A percentile compares a stretch with the other conserved stretches of the same genome.
Evolutionary conservation across 1,140 invertebrate species (phyloP).

Genomic region (Drosophila novamexicana): DNA sequence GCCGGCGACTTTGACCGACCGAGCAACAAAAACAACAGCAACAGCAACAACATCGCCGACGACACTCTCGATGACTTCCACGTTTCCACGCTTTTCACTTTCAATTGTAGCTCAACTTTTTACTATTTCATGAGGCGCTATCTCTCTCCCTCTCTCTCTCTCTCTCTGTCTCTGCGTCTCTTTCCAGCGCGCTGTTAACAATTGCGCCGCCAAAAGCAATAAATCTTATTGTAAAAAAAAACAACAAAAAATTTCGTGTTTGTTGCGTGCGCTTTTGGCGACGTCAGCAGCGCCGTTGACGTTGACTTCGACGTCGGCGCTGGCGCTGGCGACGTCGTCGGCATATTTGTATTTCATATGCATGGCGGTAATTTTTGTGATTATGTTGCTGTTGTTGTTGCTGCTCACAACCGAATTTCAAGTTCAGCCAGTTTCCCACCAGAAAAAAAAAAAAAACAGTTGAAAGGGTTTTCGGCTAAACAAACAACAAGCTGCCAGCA

Average conservation of each 20-base stretch:
- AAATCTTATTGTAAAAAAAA: slow-evolving; percentile 65
- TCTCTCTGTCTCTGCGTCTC: neutral
- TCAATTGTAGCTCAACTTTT: slow-evolving; percentile 83
- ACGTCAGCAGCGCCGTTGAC: slow-evolving; percentile 11
- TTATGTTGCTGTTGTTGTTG: slow-evolving; percentile 66
- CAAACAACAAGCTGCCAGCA: slow-evolving; percentile 40
- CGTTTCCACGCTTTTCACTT: slow-evolving; percentile 84
- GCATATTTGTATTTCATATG: slow-evolving; percentile 81
- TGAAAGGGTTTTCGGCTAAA: slow-evolving; percentile 72
- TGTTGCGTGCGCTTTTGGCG: slow-evolving; percentile 68
- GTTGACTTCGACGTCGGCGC: neutral
- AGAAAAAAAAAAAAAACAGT: slow-evolving; percentile 32
- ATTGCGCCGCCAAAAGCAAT: slow-evolving; percentile 78
- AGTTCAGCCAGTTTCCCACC: slow-evolving; percentile 77
- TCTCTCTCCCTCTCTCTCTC: slow-evolving; percentile 26
- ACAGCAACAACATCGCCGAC: slow-evolving; percentile 29
- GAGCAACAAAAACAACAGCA: slow-evolving; percentile 26
- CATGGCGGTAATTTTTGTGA: slow-evolving; percentile 81
- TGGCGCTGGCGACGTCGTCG: slow-evolving; percentile 30
- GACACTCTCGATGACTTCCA: slow-evolving; percentile 80
- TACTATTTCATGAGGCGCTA: slow-evolving; percentile 60
- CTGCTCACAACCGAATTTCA: slow-evolving; percentile 53
- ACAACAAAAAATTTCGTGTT: slow-evolving; percentile 54
- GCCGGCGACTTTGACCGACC: slow-evolving; percentile 63
- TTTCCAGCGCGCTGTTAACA: slow-evolving; percentile 42